Base-by-base conservation (phyloP, 1,140 invertebrate genomes). In the Hycleus cichorii region DNA sequence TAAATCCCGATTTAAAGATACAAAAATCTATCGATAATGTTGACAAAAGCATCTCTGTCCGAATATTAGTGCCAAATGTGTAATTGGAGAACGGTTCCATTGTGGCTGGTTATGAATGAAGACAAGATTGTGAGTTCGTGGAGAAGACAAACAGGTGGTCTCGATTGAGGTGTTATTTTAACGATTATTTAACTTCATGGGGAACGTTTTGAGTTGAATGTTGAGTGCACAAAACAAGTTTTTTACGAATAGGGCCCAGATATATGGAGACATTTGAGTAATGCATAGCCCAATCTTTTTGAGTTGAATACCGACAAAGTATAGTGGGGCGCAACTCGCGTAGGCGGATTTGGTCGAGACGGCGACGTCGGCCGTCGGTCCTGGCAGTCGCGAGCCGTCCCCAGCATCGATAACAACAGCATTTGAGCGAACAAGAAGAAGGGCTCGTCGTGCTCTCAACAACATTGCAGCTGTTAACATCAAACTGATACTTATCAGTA, bases 371-470 rank as follows among this genome's bases (percentile, higher is more conserved):
- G 64, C 62, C 62, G 60, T 46, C 66, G 67, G 58, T 58, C 51
- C 57, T 58, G 63, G 58, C 63, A 72, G 69, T 72, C 64, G 66
- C 64, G 64, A 68, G 63, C 65, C 66, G 62, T 57, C 64, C 50
- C 40, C 52, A 11, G 32, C 52, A 38, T 8, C 11, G 40, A 8
- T 4, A 42, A 42, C 40, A 42, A 5, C 40, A 42, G 3, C 40
- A 42, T 42, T 10, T 42, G 11, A 42, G 11, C 40, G 10, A 42
- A 5, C 9, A 32, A 18, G 18, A 18, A 18, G 32, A 32, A 32
- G 7, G 32, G 32, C 32, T 32, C 32, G 32, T 32, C 32, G 32
- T 7, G 32, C 32, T 32, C 32, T 32, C 4, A 32, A 32, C 32
- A 5, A 32, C 32, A 32, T 5, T 32, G 7, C 32, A 32, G 7